Base-by-base conservation (phyloP, 2,797 vertebrate genomes). In the Lagodon rhomboides region DNA sequence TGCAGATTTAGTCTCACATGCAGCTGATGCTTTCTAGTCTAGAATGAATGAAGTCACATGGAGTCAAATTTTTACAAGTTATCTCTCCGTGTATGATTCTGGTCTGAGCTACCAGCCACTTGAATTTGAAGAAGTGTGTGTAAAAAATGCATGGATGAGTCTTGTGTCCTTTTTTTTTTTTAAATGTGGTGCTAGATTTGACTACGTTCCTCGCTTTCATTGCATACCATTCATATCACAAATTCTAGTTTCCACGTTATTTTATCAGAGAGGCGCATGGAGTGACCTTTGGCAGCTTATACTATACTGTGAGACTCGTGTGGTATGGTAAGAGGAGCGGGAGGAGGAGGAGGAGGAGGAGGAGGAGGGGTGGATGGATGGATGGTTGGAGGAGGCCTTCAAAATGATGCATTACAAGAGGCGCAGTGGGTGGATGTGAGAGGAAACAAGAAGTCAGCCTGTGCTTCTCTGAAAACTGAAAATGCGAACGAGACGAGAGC, bases 401-500 rank as follows among this genome's bases (percentile, higher is more conserved):
- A 16, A 41, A 25, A 34, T 58, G 55, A 58, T 62, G 60, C 73
- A 43, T 44, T 59, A 68, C 38, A 64, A 76, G 69, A 82, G 76
- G 70, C 3, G 6, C 12, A 46, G 87, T 83, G 83, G 87, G 79
- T 49, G 75, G 87, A 79, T 84, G 73, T 62, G 75, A 76, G 79
- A 63, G 71, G 41, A 73, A 74, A 61, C 64, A 38, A 58, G 54
- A 38, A 76, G 60, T 56, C 56, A 58, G 53, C 20, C 15, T 72
- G 46, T 60, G 61, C 11, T 50, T 58, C 62, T 63, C 30, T 15
- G 60, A 11, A 38, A 38, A 65, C 62, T 70, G 60, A 63, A 64
- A 68, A 73, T 17, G 41, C 47, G 16, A 69, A 43, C 44, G 68
- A 64, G 25, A 12, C 46, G 46, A 23, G 23, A 18, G 13, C 25